Evolutionary conservation across 2,797 vertebrate genomes (phyloP), one percentile per base, ranked within the genome.

Genomic region (Scolopax rusticola): DNA sequence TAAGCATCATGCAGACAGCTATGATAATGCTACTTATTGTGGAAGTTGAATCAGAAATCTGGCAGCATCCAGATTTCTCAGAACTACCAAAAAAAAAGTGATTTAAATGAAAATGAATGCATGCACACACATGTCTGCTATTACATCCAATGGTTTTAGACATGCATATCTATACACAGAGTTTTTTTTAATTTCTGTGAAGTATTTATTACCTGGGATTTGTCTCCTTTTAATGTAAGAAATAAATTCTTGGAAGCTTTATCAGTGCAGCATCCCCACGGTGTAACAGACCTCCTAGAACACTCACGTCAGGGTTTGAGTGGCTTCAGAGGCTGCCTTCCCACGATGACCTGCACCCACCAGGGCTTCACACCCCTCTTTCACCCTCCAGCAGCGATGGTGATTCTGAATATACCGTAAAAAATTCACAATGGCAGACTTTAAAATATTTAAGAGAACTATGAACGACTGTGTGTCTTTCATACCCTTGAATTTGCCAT

Each of bases 301-400:
- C 43, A 7, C 4, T 16, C 33, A 13, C 56, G 60, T 56, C 28
- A 56, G n/a, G 28, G 18, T 24, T 3, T 1, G 7, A 27, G 59
- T 16, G 41, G 3, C 20, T 56, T 38, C 59, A 28, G 71, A 47
- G 6, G 18, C 45, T 64, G n/a, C 63, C 40, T 80, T 40, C 13
- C 43, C 56, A 3, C n/a, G 12, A 25, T 4, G 3, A 1, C 6
- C 47, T 76, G 54, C 24, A 5, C 0, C 38, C 12, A 1, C 3
- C 57, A 19, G 47, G 13, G 2, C 74, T 64, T 53, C 21, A 24
- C 12, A 36, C 32, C n/a, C 6, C 59, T 40, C 2, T 48, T 68
- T 83, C 57, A 50, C 10, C 51, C 3, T 47, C 30, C 1, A 18
- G 68, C 28, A 36, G 11, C 41, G 59, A 4, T 16, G 51, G 1